phyloP scores from a whole-genome alignment of 1,140 invertebrate genomes.

The Lordiphosa collinella region DNA sequence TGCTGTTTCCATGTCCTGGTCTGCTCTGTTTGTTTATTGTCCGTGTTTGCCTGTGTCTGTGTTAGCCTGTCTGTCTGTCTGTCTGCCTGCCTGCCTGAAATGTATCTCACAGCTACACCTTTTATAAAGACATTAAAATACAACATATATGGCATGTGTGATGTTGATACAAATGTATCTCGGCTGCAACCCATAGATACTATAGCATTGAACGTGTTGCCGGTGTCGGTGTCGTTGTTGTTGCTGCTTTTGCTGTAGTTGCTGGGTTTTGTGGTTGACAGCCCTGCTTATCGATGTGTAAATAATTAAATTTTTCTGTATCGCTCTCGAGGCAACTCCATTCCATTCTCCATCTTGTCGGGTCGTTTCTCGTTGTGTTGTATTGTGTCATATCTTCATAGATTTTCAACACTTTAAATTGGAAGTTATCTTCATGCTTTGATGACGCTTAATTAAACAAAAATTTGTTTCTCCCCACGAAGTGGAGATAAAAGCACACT shows the following conservation, averaged over 20 bases:
- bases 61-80: constrained; percentile 16
- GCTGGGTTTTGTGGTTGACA: constrained; percentile 58
- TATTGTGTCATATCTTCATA: constrained; percentile 34
- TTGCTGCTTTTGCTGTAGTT: constrained; percentile 35
- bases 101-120: constrained; percentile 68
- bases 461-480: neutral
- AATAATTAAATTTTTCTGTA: constrained; percentile 72
- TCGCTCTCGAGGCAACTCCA: constrained; percentile 13
- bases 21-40: constrained; percentile 39
- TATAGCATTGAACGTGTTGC: constrained; percentile 45
- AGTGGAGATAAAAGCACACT: neutral
- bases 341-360: constrained; percentile 22
- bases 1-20: constrained; percentile 56
- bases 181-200: constrained; percentile 54
- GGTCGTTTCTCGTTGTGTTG: constrained; percentile 11
- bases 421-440: constrained; percentile 4
- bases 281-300: constrained; percentile 76
- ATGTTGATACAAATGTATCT: constrained; percentile 72
- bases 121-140: constrained; percentile 76
- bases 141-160: constrained; percentile 75
- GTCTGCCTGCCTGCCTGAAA: constrained; percentile 42
- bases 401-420: constrained; percentile 46
- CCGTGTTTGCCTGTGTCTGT: constrained; percentile 13
- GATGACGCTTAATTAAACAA: constrained; percentile 12
- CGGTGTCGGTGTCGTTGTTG: constrained; percentile 23